Percentiles rank a stretch among this genome's conserved stretches.
These are phyloP conservation scores for Actinernus sp. DNA, from an alignment of 92 coral and sea anemone species.

Conservation along the genomic window DNA sequence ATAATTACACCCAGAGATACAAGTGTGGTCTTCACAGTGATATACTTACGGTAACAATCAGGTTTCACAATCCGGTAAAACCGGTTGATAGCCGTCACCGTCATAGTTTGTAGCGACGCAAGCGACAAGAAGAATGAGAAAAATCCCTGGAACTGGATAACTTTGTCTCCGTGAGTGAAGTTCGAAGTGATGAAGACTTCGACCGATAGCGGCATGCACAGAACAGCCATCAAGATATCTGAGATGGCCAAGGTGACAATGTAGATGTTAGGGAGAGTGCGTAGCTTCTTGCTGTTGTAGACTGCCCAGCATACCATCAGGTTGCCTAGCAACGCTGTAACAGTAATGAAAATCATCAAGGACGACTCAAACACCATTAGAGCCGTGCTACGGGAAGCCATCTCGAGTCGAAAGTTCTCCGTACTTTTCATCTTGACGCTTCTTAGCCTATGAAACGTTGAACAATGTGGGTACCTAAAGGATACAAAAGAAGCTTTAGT, in stretches of 20 bases:
- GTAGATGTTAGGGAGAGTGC: conserved; percentile 33
- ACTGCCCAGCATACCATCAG: conserved; percentile 53
- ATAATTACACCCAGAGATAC: conserved; percentile 2
- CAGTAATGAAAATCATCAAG: conserved; percentile 12
- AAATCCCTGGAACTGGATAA: conserved; percentile 41
- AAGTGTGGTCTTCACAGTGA: conserved; percentile 6
- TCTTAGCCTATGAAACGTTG: too few species aligned
- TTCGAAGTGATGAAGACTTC: conserved; percentile 10
- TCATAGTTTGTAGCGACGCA: conserved; percentile 55
- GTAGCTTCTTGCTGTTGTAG: conserved; percentile 21
- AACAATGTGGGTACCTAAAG: too few species aligned
- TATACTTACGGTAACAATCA: conserved; percentile 10
- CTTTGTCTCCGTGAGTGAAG: conserved; percentile 18
- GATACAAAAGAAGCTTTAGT: too few species aligned
- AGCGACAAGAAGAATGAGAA: conserved; percentile 38
- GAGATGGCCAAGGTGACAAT: conserved; percentile 38
- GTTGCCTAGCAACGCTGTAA: conserved; percentile 47
- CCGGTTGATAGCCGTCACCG: conserved; percentile 53
- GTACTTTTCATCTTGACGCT: not conserved
- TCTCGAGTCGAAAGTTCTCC: not conserved
- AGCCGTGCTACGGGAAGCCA: conserved; percentile 32
- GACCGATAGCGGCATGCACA: conserved; percentile 36
- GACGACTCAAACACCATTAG: conserved; percentile 26
- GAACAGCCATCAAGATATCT: conserved; percentile 43
- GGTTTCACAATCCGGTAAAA: conserved; percentile 48